Evolutionary conservation across 2,797 vertebrate species (phyloP).

Genomic region (Luscinia megarhynchos): DNA sequence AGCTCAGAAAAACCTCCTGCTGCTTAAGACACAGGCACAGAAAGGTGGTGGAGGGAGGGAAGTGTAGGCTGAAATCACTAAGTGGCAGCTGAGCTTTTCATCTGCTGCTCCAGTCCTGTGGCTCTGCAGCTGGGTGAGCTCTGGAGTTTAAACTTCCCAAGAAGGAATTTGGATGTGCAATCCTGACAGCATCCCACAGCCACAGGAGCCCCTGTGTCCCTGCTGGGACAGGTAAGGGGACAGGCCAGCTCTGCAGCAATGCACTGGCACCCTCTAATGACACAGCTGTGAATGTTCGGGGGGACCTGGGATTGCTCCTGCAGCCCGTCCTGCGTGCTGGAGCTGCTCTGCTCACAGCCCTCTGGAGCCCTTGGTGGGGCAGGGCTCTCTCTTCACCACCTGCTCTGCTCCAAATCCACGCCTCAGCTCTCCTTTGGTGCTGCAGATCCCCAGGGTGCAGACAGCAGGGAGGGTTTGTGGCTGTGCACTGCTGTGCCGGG

Average conservation of each 20-base stretch:
- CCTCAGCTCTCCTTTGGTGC: background rate
- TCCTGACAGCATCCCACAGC: background rate
- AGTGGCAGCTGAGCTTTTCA: background rate
- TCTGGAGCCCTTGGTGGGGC: background rate
- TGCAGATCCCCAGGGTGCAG: background rate
- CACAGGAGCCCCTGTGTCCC: fast-evolving
- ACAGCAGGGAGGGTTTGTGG: background rate
- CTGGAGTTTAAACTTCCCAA: background rate
- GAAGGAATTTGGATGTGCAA: background rate
- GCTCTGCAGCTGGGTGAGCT: background rate
- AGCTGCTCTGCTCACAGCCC: background rate
- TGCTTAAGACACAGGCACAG: background rate
- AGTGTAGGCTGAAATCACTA: background rate
- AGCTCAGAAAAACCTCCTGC: background rate
- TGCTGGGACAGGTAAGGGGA: background rate
- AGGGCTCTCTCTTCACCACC: background rate
- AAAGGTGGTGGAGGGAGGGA: background rate
- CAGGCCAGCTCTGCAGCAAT: background rate
- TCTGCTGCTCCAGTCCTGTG: background rate
- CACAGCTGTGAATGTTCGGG: background rate
- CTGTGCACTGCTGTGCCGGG: background rate
- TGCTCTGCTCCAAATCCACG: background rate
- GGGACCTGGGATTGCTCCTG: fast-evolving
- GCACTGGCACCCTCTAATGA: constrained; percentile 51
- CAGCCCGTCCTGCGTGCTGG: fast-evolving